Conservation (phyloP, 2,113 vertebrate genomes). For the Colistium nudipinnis region DNA sequence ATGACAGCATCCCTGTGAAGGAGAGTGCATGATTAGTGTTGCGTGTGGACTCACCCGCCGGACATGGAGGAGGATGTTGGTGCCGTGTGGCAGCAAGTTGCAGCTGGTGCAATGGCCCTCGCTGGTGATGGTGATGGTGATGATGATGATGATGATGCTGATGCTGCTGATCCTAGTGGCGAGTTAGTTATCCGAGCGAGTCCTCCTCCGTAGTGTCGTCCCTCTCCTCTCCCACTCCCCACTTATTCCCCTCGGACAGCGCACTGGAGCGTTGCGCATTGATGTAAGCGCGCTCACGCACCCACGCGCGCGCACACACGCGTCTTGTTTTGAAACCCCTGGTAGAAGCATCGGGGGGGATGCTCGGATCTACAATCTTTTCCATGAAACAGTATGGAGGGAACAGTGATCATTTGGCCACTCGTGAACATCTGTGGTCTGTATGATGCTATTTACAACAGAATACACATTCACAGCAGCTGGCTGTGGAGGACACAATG, state of each 20-base stretch:
- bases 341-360: conserved; percentile 22
- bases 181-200: conserved; percentile 52
- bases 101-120: conserved; percentile 58
- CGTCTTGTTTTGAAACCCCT: conserved; percentile 6
- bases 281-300: conserved; percentile 57
- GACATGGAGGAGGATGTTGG: conserved; percentile 41
- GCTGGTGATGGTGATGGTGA: conserved; percentile 25
- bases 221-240: conserved; percentile 62
- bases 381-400: neutral
- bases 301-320: conserved; percentile 4
- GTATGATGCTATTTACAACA: neutral
- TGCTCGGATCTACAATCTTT: conserved; percentile 31
- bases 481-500: neutral
- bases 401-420: neutral
- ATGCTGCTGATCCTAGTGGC: conserved; percentile 22
- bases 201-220: conserved; percentile 58
- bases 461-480: neutral
- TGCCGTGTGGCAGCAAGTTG: conserved; percentile 29
- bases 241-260: conserved; percentile 69
- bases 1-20: neutral
- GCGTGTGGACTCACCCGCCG: conserved; percentile 61
- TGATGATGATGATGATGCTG: conserved; percentile 29
- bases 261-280: conserved; percentile 69
- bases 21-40: neutral
- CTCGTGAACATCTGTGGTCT: neutral